Base-by-base conservation (phyloP, 2,888 invertebrate genomes). In the Branchipolynoe longqiensis region DNA sequence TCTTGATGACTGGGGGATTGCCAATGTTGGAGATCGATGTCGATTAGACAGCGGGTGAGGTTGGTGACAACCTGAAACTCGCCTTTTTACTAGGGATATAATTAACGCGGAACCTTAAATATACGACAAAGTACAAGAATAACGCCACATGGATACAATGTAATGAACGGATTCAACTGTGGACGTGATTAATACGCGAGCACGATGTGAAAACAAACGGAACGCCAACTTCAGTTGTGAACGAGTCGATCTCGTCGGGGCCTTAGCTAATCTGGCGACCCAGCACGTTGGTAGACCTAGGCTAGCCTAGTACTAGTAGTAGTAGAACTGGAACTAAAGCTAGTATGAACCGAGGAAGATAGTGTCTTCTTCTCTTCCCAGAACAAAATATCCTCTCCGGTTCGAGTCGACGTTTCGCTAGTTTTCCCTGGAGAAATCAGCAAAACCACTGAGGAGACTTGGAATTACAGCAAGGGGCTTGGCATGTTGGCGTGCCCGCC, bases 1-100 rank as follows among this genome's bases (percentile, higher is more conserved):
- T 4, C 12, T 12, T 12, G 69, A 69, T 69, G 69, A 69, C 69
- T 69, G 69, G 69, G 33, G 12, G 36, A n/a, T 38, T 33, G 18
- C 69, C 33, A 69, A 33, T 22, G 69, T 33, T 12, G 69, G 69
- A 69, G 69, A 69, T 1, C 18, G 69, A n/a, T 38, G 69, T 69
- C 69, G 69, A 69, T 69, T 69, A 69, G 69, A 69, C 69, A 33
- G 69, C 25, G 38, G 69, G 38, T 2, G 69, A 36, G 33, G 69
- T 69, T 38, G 69, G 69, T 69, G 69, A 69, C 69, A 69, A 69
- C 69, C 69, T 22, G 22, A 69, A 69, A 69, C 69, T 69, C 69
- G n/a, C 18, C 69, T 33, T 69, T 69, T 69, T 69, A 38, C 12
- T 36, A 14, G 69, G 38, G n/a, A 69, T 69, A 18, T 14, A 69